Percentiles rank a stretch among this genome's conserved stretches.
phyloP scores from a whole-genome alignment of 1,140 invertebrate species.

The Zaprionus capensis region DNA sequence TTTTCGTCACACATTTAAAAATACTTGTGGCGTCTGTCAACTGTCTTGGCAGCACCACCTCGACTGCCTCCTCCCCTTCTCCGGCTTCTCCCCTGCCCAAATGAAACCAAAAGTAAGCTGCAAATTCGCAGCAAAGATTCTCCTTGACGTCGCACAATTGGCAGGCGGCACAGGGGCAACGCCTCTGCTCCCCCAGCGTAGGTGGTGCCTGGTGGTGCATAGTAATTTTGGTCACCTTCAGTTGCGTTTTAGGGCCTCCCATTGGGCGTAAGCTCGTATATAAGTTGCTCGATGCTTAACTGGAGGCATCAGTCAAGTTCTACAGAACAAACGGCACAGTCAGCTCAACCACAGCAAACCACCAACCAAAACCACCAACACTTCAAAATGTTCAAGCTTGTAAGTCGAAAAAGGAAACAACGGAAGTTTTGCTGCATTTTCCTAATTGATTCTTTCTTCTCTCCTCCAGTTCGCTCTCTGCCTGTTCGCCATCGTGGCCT shows the following conservation, averaged over 20 bases:
- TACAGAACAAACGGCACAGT: constrained; percentile 68
- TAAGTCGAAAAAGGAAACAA: constrained; percentile 46
- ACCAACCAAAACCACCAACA: constrained; percentile 9
- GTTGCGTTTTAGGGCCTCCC: constrained; percentile 34
- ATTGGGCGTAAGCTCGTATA: constrained; percentile 53
- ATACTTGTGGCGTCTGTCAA: constrained; percentile 46
- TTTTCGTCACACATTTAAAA: constrained; percentile 71
- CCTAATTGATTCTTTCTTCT: not conserved
- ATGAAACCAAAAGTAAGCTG: constrained; percentile 76
- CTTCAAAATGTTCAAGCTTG: constrained; percentile 81
- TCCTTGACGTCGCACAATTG: constrained; percentile 62
- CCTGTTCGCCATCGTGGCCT: constrained; percentile 82
- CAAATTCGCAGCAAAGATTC: constrained; percentile 58
- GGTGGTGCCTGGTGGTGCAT: constrained; percentile 56
- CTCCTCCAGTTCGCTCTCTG: constrained; percentile 68
- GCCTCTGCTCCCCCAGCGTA: constrained; percentile 21
- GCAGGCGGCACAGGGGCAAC: constrained; percentile 23
- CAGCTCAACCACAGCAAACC: constrained; percentile 25
- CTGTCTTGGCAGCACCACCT: not conserved
- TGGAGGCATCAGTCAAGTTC: constrained; percentile 73
- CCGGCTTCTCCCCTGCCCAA: constrained; percentile 3
- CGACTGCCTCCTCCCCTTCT: not conserved
- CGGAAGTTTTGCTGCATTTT: not conserved
- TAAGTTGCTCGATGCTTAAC: constrained; percentile 42
- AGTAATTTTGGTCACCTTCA: constrained; percentile 59